Conservation (phyloP, 1,140 invertebrate species). For the Procambarus clarkii region DNA sequence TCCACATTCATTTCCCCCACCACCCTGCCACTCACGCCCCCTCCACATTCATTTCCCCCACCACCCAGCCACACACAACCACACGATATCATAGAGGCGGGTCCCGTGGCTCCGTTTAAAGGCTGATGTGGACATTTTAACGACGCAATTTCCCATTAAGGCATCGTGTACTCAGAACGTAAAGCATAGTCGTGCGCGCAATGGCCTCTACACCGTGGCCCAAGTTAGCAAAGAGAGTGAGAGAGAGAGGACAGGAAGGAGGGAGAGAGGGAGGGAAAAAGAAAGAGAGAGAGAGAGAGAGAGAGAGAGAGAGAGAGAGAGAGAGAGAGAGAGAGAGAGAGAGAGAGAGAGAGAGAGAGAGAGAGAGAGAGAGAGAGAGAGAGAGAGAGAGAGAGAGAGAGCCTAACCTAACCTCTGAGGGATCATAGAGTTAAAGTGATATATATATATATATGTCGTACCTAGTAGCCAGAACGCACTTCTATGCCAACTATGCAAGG, state of each 20-base stretch:
- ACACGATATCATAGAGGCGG: not conserved
- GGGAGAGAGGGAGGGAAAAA: not conserved
- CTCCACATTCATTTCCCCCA: not conserved
- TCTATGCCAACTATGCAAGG: too few relatives aligned
- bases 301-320: conserved; percentile 11
- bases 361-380: not conserved
- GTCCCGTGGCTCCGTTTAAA: not conserved
- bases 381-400: too few relatives aligned
- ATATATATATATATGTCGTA: too few relatives aligned
- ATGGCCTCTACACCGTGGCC: conserved; percentile 85
- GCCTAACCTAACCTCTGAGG: too few relatives aligned
- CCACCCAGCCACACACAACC: not conserved
- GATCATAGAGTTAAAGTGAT: too few relatives aligned
- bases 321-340: conserved; percentile 1
- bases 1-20: too few relatives aligned
- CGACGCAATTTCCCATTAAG: not conserved
- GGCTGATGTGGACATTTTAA: not conserved
- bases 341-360: not conserved
- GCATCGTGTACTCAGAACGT: not conserved
- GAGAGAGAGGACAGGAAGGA: conserved; percentile 18
- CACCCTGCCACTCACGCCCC: too few relatives aligned
- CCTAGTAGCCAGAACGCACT: too few relatives aligned
- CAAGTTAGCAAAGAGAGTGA: conserved; percentile 85
- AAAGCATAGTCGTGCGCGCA: not conserved
- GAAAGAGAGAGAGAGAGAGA: not conserved